These are phyloP conservation scores for Tenodera sinensis DNA, from an alignment of 2,888 invertebrate species.

Conservation along the genomic window DNA sequence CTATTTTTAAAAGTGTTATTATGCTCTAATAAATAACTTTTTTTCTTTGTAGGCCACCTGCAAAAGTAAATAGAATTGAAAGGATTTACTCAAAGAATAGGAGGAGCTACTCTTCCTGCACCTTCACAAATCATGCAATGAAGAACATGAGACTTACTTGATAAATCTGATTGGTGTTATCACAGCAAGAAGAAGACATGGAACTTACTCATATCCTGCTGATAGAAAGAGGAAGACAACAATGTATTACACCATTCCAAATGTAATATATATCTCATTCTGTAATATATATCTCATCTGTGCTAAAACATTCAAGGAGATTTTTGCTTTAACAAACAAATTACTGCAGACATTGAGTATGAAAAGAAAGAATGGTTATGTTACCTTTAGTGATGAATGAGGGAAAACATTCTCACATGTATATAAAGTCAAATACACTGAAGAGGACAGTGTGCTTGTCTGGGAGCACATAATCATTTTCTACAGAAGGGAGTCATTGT, in stretches of 20 bases:
- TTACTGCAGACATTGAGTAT: background rate
- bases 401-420: background rate
- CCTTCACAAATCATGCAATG: background rate
- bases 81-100: background rate
- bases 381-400: background rate
- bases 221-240: no score
- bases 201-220: background rate
- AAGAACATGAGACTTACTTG: background rate
- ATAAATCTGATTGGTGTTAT: background rate
- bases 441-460: background rate
- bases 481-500: background rate
- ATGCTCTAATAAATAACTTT: background rate
- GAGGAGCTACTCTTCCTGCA: background rate
- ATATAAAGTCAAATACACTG: background rate
- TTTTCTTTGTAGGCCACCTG: background rate
- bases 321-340: background rate
- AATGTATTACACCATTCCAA: background rate
- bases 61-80: background rate
- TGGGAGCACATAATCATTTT: background rate
- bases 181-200: background rate
- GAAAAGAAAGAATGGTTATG: background rate
- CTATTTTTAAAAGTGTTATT: background rate
- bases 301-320: background rate
- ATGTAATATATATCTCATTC: background rate
- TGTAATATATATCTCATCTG: background rate